Conservation (phyloP, 2,113 vertebrate genomes). For the Ramphastos sulfuratus region DNA sequence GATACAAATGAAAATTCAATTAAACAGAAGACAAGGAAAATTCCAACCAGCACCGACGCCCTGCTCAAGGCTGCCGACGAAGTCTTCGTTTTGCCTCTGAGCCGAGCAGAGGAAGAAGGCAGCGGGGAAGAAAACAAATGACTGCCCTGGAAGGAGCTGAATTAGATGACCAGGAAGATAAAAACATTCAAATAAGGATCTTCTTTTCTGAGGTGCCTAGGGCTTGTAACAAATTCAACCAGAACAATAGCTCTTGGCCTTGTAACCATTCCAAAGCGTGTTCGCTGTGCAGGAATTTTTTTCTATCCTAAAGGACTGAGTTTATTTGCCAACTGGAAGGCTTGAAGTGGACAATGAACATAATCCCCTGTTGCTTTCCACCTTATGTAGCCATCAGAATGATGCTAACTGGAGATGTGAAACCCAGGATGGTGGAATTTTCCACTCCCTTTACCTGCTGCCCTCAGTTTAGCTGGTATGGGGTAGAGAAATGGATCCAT, state of each 20-base stretch:
- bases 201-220: not conserved
- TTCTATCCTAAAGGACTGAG: not conserved
- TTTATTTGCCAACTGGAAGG: not conserved
- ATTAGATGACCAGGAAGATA: not conserved
- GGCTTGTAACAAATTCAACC: not conserved
- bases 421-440: not conserved
- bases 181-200: constrained; percentile 1
- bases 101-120: not conserved
- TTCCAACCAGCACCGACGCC: not conserved
- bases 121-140: constrained; percentile 7
- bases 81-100: not conserved
- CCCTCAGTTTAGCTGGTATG: not conserved
- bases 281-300: not conserved
- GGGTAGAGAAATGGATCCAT: not conserved
- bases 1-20: constrained; percentile 56
- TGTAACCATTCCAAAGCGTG: constrained; percentile 1
- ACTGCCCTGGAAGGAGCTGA: not conserved
- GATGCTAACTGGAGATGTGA: not conserved
- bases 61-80: constrained; percentile 22
- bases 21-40: constrained; percentile 45
- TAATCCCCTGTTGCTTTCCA: not conserved
- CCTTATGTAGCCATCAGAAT: not conserved
- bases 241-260: not conserved
- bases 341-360: not conserved
- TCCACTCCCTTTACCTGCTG: not conserved